phyloP scores from a whole-genome alignment of 2,888 invertebrate genomes.

The Loripinus fragilis region DNA sequence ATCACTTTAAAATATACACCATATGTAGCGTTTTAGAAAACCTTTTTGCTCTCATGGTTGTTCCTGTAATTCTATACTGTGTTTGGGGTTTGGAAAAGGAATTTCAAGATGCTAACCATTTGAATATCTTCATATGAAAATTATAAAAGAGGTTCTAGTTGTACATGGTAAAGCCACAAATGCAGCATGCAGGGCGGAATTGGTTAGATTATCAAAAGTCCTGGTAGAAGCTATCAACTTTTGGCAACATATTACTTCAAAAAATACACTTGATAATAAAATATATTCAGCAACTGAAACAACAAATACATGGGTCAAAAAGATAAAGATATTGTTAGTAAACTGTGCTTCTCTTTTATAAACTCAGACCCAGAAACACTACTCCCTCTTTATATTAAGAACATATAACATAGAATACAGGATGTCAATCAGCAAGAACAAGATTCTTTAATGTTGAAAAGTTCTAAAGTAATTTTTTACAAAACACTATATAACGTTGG shows the following conservation, averaged over 20 bases:
- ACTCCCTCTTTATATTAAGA: too few relatives aligned
- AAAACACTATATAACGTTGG: too few relatives aligned
- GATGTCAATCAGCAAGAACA: too few relatives aligned
- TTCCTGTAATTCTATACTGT: constrained; percentile 8
- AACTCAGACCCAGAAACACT: too few relatives aligned
- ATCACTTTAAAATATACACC: neutral
- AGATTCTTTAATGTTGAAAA: too few relatives aligned
- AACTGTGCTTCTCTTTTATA: too few relatives aligned
- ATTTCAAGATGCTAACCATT: constrained; percentile 6
- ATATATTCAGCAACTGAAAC: too few relatives aligned
- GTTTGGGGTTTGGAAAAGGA: constrained; percentile 19
- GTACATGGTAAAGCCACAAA: constrained; percentile 33
- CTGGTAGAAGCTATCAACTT: neutral
- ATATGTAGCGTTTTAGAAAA: constrained; percentile 23
- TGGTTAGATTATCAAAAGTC: constrained; percentile 30
- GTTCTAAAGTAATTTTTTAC: too few relatives aligned
- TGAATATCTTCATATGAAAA: constrained; percentile 36
- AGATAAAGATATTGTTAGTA: too few relatives aligned
- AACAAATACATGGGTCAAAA: too few relatives aligned
- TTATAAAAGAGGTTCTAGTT: constrained; percentile 37
- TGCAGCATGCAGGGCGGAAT: constrained; percentile 30
- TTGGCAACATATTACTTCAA: neutral
- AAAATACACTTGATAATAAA: too few relatives aligned
- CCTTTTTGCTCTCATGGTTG: constrained; percentile 15
- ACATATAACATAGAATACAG: too few relatives aligned